phyloP scores from a whole-genome alignment of 2,888 invertebrate genomes.

The Eupeodes luniger region DNA sequence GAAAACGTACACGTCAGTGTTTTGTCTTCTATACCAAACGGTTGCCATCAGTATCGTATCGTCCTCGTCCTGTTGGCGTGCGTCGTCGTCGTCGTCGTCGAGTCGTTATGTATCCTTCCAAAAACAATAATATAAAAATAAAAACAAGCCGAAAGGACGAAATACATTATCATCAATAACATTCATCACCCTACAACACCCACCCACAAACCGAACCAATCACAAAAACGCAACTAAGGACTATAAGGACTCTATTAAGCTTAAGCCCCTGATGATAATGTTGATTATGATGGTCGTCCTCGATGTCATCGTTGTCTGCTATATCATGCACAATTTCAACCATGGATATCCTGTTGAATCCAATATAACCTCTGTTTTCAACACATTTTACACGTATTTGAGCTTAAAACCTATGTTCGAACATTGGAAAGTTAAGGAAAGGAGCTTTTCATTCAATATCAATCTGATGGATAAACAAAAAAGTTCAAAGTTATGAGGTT shows the following conservation, averaged over 20 bases:
- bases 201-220: not conserved
- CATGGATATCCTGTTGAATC: constrained; percentile 24
- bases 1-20: constrained; percentile 69
- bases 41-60: constrained; percentile 41
- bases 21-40: constrained; percentile 23
- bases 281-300: too few species aligned
- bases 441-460: constrained; percentile 14
- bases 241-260: constrained; percentile 26
- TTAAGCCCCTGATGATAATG: not conserved
- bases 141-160: not conserved
- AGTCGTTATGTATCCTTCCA: not conserved
- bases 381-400: not conserved
- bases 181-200: not conserved
- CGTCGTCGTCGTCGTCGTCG: not conserved
- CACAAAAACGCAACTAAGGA: not conserved
- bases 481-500: not conserved
- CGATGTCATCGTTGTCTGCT: not conserved
- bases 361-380: constrained; percentile 4
- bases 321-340: not conserved
- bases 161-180: not conserved
- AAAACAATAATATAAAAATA: not conserved
- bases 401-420: not conserved
- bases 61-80: not conserved
- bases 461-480: not conserved
- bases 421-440: not conserved